Evolutionary conservation across 2,797 vertebrate species (phyloP), one percentile per base, ranked within the genome.

Genomic region (Macrochelys suwanniensis): DNA sequence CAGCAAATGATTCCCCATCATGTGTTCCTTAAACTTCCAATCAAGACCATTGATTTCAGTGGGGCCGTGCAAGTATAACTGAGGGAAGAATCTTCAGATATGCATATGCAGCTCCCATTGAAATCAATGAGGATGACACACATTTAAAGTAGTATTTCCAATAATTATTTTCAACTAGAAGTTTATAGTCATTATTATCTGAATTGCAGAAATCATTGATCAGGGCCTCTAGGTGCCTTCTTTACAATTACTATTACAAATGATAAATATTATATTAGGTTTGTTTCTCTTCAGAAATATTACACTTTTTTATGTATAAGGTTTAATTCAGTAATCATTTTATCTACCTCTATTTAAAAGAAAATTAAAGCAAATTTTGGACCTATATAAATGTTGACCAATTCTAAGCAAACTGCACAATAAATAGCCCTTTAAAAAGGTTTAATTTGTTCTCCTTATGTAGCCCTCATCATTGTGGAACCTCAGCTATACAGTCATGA

Each of bases 381-480:
- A 53, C 76, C 88, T 94, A 93, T 65, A 89, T 87, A 51, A 68
- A 95, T 84, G 87, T 81, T 84, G 77, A 90, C 92, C 83, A 93
- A 71, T 71, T 71, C 65, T 42, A 71, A 71, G 65, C 65, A 42
- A 71, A 71, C 68, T 23, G 37, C 16, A 37, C 85, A 84, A 96
- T 91, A 92, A 97, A 93, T 54, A 88, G 78, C 45, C 82, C 92
- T 94, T 95, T 77, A 47, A 47, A 77, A 77, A 77, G 6, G 12
- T 77, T 31, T 91, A 93, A 96, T 96, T 89, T 94, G 45, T 96
- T 94, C 94, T 79, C 28, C 16, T 92, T 0, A 0, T 92, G 80
- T 93, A 89, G 95, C 89, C 88, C 93, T 97, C 94, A 93, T 74
- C 78, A 76, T 51, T 90, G 61, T 42, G 37, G 37, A 42, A 42